Conservation (phyloP, 1,140 invertebrate genomes). For the Seison nebaliae region DNA sequence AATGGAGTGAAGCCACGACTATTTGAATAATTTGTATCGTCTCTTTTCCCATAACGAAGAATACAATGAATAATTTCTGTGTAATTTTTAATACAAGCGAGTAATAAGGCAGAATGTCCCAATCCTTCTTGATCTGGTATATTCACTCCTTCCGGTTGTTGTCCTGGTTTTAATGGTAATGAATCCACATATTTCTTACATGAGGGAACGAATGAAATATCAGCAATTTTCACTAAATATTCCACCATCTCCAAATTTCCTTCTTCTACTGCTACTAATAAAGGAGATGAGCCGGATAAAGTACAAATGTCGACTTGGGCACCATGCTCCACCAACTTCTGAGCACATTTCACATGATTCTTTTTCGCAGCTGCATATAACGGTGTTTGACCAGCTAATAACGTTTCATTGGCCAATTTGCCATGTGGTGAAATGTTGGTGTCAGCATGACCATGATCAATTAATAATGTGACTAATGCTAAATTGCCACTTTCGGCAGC, state of each 20-base stretch:
- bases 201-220: too few relatives aligned
- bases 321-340: conserved; percentile 12
- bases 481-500: conserved; percentile 10
- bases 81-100: conserved; percentile 12
- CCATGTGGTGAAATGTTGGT: conserved; percentile 11
- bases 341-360: conserved; percentile 8
- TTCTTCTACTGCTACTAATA: conserved; percentile 58
- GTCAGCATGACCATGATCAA: conserved; percentile 7
- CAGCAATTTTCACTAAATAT: too few relatives aligned
- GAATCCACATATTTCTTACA: too few relatives aligned
- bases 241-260: conserved; percentile 47
- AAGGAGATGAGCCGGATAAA: conserved; percentile 35
- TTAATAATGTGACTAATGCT: conserved; percentile 5
- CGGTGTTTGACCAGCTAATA: conserved; percentile 12
- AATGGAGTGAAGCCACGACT: conserved; percentile 10
- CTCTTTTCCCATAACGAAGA: conserved; percentile 4
- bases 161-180: too few relatives aligned
- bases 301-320: conserved; percentile 4
- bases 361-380: conserved; percentile 12
- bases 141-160: too few relatives aligned
- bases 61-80: conserved; percentile 2
- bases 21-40: conserved; percentile 7
- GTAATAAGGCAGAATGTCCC: conserved; percentile 9
- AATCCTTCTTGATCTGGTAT: too few relatives aligned
- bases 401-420: conserved; percentile 6